Evolutionary conservation across 2,113 vertebrate species (phyloP).

Genomic region (Prochilodus magdalenae): DNA sequence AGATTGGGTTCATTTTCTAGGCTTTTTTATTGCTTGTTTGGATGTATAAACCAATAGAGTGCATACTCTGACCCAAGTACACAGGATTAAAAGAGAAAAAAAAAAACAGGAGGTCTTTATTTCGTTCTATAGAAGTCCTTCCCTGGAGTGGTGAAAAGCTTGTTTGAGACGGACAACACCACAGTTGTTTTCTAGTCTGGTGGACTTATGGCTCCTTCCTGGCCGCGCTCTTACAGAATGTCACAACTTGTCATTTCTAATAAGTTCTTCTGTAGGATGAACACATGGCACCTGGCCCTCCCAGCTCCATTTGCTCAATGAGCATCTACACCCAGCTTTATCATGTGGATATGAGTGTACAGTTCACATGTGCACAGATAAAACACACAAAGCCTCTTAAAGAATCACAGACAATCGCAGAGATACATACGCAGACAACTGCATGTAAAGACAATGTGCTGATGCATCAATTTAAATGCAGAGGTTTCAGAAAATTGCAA

Average conservation of each 20-base stretch:
- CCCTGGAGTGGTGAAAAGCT: background rate
- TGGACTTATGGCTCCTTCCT: conserved; percentile 17
- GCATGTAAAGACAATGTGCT: no score
- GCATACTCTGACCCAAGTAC: no score
- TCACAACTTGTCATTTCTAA: conserved; percentile 12
- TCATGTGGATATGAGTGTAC: background rate
- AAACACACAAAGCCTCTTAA: background rate
- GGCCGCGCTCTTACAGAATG: conserved; percentile 2
- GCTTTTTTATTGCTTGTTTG: no score
- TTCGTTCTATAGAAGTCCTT: background rate
- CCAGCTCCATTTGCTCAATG: background rate
- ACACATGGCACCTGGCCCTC: background rate
- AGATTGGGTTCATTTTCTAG: no score
- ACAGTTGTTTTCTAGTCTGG: conserved; percentile 32
- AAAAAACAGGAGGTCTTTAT: background rate
- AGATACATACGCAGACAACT: no score
- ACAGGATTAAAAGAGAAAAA: background rate
- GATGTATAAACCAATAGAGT: no score
- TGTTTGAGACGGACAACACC: background rate
- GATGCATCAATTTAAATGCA: background rate
- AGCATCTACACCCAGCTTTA: background rate
- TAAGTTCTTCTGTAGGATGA: background rate
- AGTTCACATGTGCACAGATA: background rate
- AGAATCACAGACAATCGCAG: no score
- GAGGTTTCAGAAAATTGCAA: no score